Conservation (phyloP, 2,113 vertebrate species). For the Astatotilapia flaviijosephi region DNA sequence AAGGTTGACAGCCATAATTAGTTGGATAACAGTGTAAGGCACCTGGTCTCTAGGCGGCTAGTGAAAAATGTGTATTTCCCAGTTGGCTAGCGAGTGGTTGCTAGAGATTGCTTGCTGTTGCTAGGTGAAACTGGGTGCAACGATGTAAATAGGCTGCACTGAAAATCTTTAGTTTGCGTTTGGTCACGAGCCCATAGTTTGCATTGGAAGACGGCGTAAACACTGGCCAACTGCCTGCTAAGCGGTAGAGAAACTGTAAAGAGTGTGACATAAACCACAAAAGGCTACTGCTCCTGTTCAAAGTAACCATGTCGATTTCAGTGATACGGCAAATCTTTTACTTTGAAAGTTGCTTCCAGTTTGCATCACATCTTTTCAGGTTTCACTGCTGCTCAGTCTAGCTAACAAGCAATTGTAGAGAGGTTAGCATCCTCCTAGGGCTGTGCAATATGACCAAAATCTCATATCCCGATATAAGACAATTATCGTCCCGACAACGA, state of each 20-base stretch:
- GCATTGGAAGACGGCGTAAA: neutral
- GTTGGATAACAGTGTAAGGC: neutral
- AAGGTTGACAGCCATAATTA: neutral
- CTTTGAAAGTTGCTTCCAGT: neutral
- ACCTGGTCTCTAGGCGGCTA: neutral
- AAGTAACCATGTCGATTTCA: neutral
- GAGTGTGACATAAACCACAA: neutral
- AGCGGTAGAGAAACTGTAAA: neutral
- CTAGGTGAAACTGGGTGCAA: neutral
- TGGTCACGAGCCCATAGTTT: neutral
- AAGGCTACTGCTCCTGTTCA: neutral
- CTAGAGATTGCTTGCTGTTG: neutral
- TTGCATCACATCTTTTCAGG: neutral
- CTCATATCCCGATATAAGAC: neutral
- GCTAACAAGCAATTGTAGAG: neutral
- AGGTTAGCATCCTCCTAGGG: neutral
- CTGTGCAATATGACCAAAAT: neutral
- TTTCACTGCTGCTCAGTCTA: neutral
- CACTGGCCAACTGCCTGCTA: neutral
- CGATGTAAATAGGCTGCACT: fast-evolving
- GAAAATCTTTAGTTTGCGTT: neutral
- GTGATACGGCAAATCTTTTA: neutral
- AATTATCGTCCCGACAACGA: neutral
- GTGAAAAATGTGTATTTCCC: neutral
- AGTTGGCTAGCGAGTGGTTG: neutral